Evolutionary conservation across 1,140 invertebrate genomes (phyloP).

Genomic region (Spodoptera litura): DNA sequence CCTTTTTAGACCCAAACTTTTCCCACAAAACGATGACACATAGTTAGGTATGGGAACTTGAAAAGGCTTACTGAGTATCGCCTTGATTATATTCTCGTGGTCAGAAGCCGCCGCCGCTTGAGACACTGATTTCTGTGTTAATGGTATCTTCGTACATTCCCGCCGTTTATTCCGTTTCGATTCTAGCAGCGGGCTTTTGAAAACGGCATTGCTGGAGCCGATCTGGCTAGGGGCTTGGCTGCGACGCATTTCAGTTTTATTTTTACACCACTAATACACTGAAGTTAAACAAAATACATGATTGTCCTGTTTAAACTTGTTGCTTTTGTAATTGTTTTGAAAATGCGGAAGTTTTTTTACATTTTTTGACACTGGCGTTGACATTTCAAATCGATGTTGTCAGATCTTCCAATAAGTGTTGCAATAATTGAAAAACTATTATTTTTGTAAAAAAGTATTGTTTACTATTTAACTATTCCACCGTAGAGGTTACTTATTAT

Average conservation of each 20-base stretch:
- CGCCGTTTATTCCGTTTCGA: constrained; percentile 74
- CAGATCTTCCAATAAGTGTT: too few species aligned
- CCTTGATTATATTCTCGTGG: constrained; percentile 90
- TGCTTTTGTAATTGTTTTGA: constrained; percentile 6
- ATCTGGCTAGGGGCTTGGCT: constrained; percentile 87
- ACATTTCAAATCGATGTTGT: not conserved
- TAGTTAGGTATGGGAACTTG: constrained; percentile 98
- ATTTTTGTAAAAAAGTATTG: too few species aligned
- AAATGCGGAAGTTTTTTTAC: not conserved
- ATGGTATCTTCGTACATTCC: constrained; percentile 74
- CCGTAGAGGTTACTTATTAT: too few species aligned
- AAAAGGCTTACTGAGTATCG: constrained; percentile 95
- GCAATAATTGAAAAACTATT: too few species aligned
- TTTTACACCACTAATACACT: constrained; percentile 5
- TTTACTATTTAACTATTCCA: too few species aligned
- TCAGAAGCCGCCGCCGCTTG: constrained; percentile 80
- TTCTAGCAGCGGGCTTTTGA: constrained; percentile 82
- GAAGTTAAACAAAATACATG: constrained; percentile 11
- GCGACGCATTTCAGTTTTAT: constrained; percentile 78
- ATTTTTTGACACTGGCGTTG: constrained; percentile 25
- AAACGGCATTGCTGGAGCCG: constrained; percentile 75
- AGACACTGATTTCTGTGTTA: constrained; percentile 72
- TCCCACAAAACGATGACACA: constrained; percentile 89
- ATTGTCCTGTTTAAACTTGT: constrained; percentile 28
- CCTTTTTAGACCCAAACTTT: constrained; percentile 86